These are phyloP conservation scores for Bedellia somnulentella DNA, from an alignment of 2,888 invertebrate species.

Conservation along the genomic window DNA sequence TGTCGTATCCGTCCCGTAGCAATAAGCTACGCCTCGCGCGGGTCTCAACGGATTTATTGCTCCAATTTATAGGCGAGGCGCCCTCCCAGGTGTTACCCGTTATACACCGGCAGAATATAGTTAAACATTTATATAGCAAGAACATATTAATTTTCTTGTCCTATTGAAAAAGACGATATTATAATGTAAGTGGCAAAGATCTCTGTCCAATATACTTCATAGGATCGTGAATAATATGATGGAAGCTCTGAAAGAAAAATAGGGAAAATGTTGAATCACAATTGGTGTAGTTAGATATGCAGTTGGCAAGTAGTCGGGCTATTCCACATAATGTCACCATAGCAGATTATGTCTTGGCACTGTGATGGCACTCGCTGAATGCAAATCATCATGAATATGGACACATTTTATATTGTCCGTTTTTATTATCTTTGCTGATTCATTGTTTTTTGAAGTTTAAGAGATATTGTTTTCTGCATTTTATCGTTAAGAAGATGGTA, in stretches of 20 bases:
- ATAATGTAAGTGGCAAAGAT: background rate
- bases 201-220: background rate
- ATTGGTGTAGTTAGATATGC: conserved; percentile 28
- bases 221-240: background rate
- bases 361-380: conserved; percentile 23
- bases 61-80: conserved; percentile 1
- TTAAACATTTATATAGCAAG: background rate
- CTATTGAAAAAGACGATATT: background rate
- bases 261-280: conserved; percentile 32
- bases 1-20: conserved; percentile 19
- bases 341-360: conserved; percentile 59
- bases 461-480: too few species aligned
- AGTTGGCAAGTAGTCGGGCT: conserved; percentile 35
- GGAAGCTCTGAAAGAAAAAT: background rate
- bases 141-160: background rate
- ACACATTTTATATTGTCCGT: conserved; percentile 19
- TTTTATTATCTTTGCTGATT: background rate
- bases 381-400: conserved; percentile 23
- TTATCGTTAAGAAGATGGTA: too few species aligned
- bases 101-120: background rate
- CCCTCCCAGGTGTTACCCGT: background rate
- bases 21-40: conserved; percentile 25
- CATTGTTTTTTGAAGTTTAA: background rate
- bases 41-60: conserved; percentile 2
- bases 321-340: conserved; percentile 50